phyloP scores from a whole-genome alignment of 2,113 vertebrate species.

The Sphyrna mokarran region DNA sequence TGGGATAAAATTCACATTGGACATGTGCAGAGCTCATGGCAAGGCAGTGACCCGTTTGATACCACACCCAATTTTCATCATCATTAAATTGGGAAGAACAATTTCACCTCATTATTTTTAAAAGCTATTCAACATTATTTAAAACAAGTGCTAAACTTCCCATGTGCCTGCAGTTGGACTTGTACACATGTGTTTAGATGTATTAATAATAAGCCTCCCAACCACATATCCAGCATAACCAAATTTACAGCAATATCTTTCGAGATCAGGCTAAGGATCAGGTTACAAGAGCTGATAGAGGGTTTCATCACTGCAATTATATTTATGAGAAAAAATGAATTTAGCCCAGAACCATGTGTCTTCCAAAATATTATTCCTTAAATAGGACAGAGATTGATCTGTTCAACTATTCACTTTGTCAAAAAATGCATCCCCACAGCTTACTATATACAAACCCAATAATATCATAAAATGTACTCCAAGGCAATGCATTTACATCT shows the following conservation, averaged over 20 bases:
- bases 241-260: neutral
- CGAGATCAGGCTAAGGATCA: neutral
- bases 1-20: neutral
- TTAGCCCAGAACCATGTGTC: slow-evolving; percentile 1
- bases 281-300: neutral
- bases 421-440: neutral
- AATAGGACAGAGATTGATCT: neutral
- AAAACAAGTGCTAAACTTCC: neutral
- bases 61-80: neutral
- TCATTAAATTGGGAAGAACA: neutral
- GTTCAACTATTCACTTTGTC: neutral
- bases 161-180: neutral
- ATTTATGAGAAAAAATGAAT: neutral
- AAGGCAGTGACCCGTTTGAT: neutral
- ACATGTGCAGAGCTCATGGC: neutral
- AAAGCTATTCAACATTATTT: neutral
- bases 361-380: neutral
- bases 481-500: neutral
- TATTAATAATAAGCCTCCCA: neutral
- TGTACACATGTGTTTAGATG: neutral
- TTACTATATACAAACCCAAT: neutral
- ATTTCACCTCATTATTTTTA: neutral
- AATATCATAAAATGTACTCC: neutral
- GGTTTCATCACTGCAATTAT: neutral
- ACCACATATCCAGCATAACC: neutral